phyloP scores from a whole-genome alignment of 2,113 vertebrate species.

The Oreotrochilus melanogaster region DNA sequence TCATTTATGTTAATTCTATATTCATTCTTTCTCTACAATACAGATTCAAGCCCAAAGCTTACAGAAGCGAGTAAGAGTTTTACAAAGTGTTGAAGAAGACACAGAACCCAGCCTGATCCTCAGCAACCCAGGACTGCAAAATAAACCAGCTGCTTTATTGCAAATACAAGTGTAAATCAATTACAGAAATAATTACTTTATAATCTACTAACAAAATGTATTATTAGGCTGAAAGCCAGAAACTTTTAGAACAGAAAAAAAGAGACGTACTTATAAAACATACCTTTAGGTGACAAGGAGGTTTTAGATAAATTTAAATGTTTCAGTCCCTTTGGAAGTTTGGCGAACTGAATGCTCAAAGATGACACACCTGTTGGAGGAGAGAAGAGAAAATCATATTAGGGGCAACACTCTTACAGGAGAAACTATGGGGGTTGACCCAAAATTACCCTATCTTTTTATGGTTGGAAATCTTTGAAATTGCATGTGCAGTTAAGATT shows the following conservation, averaged over 20 bases:
- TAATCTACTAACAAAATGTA: neutral
- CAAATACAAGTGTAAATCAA: neutral
- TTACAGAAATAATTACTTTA: neutral
- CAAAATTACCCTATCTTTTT: neutral
- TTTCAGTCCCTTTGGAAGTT: conserved; percentile 92
- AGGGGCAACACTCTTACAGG: neutral
- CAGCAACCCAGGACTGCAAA: neutral
- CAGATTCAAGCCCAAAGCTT: neutral
- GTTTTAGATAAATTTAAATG: conserved; percentile 96
- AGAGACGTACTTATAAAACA: neutral
- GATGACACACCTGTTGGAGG: conserved; percentile 85
- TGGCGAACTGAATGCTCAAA: conserved; percentile 92
- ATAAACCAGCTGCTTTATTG: neutral
- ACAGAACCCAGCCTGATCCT: neutral
- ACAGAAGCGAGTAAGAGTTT: neutral
- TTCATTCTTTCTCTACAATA: neutral
- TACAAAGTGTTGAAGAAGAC: neutral
- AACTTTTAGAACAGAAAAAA: neutral
- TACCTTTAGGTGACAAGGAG: conserved; percentile 97
- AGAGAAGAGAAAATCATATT: neutral
- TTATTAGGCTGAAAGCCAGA: neutral
- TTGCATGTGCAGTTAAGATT: neutral
- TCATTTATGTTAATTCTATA: neutral
- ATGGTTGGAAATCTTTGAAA: neutral
- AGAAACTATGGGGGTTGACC: neutral